Percentiles rank a stretch among this genome's conserved stretches.
Conservation (phyloP, 2,888 invertebrate species). For the Pherbina coryleti region DNA sequence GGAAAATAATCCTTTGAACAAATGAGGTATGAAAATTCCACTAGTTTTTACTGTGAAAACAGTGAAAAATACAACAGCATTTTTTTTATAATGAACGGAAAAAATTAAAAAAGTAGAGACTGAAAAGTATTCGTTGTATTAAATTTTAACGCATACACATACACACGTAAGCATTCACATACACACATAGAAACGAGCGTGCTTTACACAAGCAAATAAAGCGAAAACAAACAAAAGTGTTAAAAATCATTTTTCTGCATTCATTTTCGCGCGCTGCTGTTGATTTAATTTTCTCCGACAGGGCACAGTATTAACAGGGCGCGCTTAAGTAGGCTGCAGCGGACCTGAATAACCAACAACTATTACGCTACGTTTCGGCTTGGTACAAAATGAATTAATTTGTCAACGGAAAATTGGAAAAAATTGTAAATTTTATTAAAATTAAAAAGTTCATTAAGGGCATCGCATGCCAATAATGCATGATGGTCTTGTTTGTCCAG, state of each 20-base stretch:
- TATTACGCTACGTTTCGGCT: neutral
- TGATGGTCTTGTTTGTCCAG: too few species aligned
- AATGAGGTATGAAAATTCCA: neutral
- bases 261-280: constrained; percentile 17
- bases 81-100: neutral
- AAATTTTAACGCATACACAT: neutral
- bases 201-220: neutral
- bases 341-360: neutral
- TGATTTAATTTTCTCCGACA: constrained; percentile 16
- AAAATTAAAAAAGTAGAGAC: neutral
- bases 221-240: neutral
- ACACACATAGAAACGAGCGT: neutral
- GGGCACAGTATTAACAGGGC: neutral
- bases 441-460: neutral
- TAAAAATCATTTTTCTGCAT: constrained; percentile 16
- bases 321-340: neutral
- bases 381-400: constrained; percentile 12
- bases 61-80: neutral
- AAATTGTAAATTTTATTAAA: neutral
- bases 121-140: constrained; percentile 3
- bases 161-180: neutral
- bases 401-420: neutral
- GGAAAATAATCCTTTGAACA: constrained; percentile 22
- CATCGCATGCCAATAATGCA: neutral
- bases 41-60: neutral